These are phyloP conservation scores for Protula sp. DNA, from an alignment of 2,888 invertebrate genomes.

Conservation along the genomic window DNA sequence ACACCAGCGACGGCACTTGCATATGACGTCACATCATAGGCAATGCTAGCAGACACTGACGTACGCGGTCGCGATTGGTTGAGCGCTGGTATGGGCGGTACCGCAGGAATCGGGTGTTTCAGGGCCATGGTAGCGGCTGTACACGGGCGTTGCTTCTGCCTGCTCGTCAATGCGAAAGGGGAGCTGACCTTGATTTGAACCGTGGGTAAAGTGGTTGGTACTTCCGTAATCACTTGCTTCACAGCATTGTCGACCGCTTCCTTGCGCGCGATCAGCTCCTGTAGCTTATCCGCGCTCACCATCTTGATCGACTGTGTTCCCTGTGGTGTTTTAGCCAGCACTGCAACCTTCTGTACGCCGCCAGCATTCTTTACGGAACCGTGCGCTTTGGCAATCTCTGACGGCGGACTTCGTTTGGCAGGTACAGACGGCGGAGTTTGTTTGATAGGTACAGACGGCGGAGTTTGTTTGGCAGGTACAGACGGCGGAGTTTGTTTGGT, in stretches of 20 bases:
- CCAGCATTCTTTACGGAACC: no score
- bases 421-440: no score
- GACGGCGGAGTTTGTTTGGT: no score
- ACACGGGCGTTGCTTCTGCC: conserved; percentile 35
- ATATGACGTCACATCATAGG: no score
- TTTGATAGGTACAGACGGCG: no score
- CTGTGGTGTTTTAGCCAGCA: background rate
- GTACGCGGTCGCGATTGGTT: no score
- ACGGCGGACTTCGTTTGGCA: no score
- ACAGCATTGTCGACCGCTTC: conserved; percentile 31
- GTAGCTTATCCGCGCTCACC: background rate
- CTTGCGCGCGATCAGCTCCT: conserved; percentile 1
- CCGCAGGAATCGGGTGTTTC: conserved; percentile 42
- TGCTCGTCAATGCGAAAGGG: conserved; percentile 34
- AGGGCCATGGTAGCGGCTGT: conserved; percentile 42
- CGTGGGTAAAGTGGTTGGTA: conserved; percentile 41
- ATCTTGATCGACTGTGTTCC: background rate
- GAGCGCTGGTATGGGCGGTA: no score
- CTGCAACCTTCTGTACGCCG: background rate
- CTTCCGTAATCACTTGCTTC: conserved; percentile 31
- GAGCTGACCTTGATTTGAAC: conserved; percentile 41
- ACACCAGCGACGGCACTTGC: no score
- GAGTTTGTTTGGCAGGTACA: no score
- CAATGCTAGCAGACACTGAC: no score
- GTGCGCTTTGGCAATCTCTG: no score